Base-by-base conservation (phyloP, 2,888 invertebrate genomes). In the Caradrina kadenii region DNA sequence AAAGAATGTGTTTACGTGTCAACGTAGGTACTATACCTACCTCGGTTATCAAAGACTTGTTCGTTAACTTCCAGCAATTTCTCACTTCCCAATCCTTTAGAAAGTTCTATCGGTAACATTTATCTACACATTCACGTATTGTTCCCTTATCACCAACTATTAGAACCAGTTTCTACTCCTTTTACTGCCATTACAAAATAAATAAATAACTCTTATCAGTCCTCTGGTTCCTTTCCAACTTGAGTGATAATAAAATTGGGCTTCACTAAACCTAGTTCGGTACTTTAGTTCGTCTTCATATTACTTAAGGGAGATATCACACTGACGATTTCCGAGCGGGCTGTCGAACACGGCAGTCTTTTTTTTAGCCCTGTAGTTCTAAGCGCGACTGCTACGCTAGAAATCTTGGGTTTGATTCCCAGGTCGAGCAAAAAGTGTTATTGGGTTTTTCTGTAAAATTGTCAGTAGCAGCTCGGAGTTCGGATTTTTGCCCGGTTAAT, bases 201-300 rank as follows among this genome's bases (percentile, higher is more conserved):
- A 74, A 74, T 73, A 76, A 63, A 79, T 50, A 69, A 55, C n/a
- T 10, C 35, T 63, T 79, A 74, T 69, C 79, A 58, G 35, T 42
- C 17, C 21, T 22, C 22, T 39, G 59, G 42, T 65, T 66, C 19
- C 49, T 56, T 52, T 68, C 56, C 39, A n/a, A 49, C 26, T 67
- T 59, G 26, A n/a, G 11, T 26, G 78, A 76, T 79, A 71, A 63
- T 26, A 52, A 35, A 79, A 63, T 49, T 61, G 59, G 58, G 59
- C 35, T 70, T 60, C 45, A 52, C 50, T 42, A 52, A 31, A 55
- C 61, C n/a, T 77, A 56, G 69, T 59, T 26, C 2, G 26, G 26
- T 26, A 26, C 26, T 26, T 26, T 65, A 62, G 61, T 45, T 22
- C 22, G 55, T 49, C 56, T 39, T 50, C 39, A 55, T 26, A 31